Conservation (phyloP, 2,888 invertebrate genomes). For the Hemaris fuciformis region DNA sequence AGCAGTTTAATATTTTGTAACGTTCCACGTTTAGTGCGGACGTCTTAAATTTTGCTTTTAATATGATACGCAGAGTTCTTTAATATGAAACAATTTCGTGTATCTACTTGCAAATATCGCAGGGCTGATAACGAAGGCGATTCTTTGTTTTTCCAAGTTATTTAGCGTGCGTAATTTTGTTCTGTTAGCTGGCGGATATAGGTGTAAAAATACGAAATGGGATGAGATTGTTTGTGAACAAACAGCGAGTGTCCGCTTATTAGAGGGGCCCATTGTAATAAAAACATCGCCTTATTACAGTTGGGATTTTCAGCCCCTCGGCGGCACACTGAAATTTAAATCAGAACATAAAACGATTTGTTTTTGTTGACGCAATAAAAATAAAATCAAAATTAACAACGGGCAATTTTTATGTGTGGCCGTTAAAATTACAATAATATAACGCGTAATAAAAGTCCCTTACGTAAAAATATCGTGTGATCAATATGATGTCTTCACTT, state of each 20-base stretch:
- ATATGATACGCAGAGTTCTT: neutral
- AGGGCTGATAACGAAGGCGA: neutral
- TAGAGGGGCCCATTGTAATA: conserved; percentile 71
- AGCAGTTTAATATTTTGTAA: neutral
- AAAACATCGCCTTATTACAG: conserved; percentile 74
- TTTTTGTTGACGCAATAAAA: conserved; percentile 68
- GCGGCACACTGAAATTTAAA: conserved; percentile 66
- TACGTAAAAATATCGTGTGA: neutral
- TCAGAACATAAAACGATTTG: conserved; percentile 69
- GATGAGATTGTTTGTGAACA: conserved; percentile 72
- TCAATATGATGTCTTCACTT: neutral
- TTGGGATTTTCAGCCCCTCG: conserved; percentile 46
- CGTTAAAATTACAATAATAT: conserved; percentile 45
- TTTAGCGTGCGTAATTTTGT: conserved; percentile 53
- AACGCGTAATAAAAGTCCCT: conserved; percentile 23
- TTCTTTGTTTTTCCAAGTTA: conserved; percentile 43
- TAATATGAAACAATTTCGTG: neutral
- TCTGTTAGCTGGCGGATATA: conserved; percentile 53
- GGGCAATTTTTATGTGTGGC: conserved; percentile 47
- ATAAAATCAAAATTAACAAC: conserved; percentile 63
- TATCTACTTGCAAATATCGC: neutral
- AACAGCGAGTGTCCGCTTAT: conserved; percentile 74
- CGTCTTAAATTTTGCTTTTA: neutral
- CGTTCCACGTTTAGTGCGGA: neutral
- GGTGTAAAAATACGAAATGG: conserved; percentile 68